Evolutionary conservation across 2,113 vertebrate species (phyloP), one percentile per base, ranked within the genome.

Genomic region (Chlorodrepanis virens): DNA sequence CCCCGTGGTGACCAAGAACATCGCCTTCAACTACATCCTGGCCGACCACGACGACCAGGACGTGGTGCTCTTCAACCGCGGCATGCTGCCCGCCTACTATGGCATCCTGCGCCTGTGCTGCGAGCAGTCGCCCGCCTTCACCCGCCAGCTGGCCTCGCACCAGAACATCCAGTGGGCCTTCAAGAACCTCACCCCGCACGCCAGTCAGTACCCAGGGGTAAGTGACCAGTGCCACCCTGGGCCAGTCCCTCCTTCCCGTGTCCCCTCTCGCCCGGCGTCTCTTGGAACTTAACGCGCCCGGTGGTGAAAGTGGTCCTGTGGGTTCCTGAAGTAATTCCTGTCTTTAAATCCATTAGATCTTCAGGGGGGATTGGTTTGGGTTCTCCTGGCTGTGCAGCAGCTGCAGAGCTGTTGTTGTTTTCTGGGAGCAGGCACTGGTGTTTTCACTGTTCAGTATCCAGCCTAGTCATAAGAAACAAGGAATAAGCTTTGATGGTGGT

Each of bases 151-250:
- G 90, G 99, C 99, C 80, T 99, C 99, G 47, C 99, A 99, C 97
- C 99, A 99, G 98, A 99, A 99, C 97, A 99, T 99, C 98, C 99
- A 99, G 95, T 99, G 99, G 99, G 99, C 99, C 97, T 99, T 99
- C 96, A 99, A 99, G 98, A 99, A 99, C 98, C 99, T 99, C 89
- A 99, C 99, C 6, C 99, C 99, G 5, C 99, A 99, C 40, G 99
- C 99, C 97, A 99, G 99, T 98, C 99, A 99, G 97, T 99, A 99
- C 95, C 99, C 99, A 44, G 99, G 99, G 98, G 99, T 99, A 97
- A 97, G 99, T 97, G 96, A 80, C 25, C 7, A 2, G 12, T 44
- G 27, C 81, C 56, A 24, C 19, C 31, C 16, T 3, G 19, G 31
- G 5, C 13, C 7, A 0, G 28, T 12, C 49, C 23, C 0, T 24